Conservation (phyloP, 2,888 invertebrate species). For the Tolmerus cingulatus region DNA sequence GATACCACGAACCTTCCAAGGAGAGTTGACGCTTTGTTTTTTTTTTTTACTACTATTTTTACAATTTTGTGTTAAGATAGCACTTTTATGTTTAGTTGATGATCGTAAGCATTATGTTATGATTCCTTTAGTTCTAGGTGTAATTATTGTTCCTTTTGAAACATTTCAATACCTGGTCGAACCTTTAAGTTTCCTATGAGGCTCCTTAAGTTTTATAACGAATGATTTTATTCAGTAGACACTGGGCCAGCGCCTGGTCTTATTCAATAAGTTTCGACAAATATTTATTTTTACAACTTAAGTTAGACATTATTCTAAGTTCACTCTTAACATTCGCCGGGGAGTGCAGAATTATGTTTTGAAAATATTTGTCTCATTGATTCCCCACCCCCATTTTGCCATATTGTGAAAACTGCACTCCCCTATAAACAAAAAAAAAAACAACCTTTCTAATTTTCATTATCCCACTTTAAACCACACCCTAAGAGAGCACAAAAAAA, state of each 20-base stretch:
- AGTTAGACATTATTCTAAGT: neutral
- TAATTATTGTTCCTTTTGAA: slow-evolving; percentile 51
- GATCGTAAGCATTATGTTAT: slow-evolving; percentile 17
- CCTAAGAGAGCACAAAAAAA: slow-evolving; percentile 14
- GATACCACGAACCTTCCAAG: slow-evolving; percentile 35
- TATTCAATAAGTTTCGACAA: slow-evolving; percentile 7
- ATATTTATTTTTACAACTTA: slow-evolving; percentile 9
- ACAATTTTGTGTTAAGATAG: neutral
- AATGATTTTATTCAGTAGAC: neutral
- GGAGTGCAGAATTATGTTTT: neutral
- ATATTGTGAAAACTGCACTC: neutral
- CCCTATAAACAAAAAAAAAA: neutral
- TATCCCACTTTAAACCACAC: neutral
- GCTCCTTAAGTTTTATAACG: slow-evolving; percentile 55
- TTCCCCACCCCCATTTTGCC: neutral
- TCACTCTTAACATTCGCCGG: neutral
- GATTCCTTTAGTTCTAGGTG: slow-evolving; percentile 42
- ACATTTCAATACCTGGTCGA: slow-evolving; percentile 43
- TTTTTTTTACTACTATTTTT: neutral
- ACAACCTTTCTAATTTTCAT: neutral
- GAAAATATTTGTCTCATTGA: neutral
- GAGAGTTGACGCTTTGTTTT: neutral
- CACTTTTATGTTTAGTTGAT: slow-evolving; percentile 10
- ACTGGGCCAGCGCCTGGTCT: neutral
- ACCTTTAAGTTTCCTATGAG: slow-evolving; percentile 62